Conservation (phyloP, 2,113 vertebrate species). For the Genyomyrus donnyi region DNA sequence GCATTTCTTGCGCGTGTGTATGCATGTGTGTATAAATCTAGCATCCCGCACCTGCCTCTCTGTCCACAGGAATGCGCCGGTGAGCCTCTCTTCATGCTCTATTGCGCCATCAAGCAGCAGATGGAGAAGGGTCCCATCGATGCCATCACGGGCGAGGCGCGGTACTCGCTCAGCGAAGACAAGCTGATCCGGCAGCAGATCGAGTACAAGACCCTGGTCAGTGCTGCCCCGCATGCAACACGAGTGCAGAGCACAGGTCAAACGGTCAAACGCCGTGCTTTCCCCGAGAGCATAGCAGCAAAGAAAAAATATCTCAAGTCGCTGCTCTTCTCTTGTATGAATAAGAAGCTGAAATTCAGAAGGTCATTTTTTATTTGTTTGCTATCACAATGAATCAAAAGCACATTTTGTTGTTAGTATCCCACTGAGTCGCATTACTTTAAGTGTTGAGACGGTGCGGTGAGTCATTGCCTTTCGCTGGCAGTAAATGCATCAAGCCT, state of each 20-base stretch:
- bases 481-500: background rate
- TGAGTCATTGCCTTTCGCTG: background rate
- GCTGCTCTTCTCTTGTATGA: background rate
- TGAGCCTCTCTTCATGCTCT: conserved; percentile 96
- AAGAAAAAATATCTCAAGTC: background rate
- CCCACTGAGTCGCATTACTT: background rate
- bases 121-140: conserved; percentile 99
- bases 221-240: conserved; percentile 30
- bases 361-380: background rate
- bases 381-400: background rate
- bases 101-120: conserved; percentile 99
- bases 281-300: background rate
- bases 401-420: background rate
- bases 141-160: conserved; percentile 92
- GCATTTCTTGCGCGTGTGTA: background rate
- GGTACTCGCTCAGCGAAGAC: conserved; percentile 96
- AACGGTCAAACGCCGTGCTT: conserved; percentile 1
- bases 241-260: background rate
- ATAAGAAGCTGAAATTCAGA: background rate
- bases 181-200: conserved; percentile 98
- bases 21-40: background rate
- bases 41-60: background rate
- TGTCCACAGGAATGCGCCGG: conserved; percentile 80
- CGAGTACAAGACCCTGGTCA: conserved; percentile 96
- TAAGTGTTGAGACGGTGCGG: background rate